phyloP scores from a whole-genome alignment of 1,140 invertebrate genomes.

The Melitaea cinxia region DNA sequence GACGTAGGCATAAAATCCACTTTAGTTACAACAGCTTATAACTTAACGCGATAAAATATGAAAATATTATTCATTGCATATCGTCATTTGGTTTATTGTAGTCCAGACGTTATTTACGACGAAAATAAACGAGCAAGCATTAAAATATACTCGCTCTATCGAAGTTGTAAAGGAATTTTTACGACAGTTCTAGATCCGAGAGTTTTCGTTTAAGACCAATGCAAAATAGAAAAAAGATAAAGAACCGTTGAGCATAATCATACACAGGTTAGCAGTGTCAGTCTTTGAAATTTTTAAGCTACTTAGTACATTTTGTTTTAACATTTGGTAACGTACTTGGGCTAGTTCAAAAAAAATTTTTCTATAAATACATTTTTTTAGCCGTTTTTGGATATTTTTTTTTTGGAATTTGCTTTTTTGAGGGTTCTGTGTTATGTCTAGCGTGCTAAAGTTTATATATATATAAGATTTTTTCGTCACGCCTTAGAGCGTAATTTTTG shows the following conservation, averaged over 20 bases:
- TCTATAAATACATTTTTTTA: no score
- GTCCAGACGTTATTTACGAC: conserved; percentile 16
- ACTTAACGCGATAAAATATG: neutral
- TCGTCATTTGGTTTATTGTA: neutral
- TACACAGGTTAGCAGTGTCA: neutral
- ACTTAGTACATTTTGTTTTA: neutral
- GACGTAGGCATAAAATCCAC: no score
- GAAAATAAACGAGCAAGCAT: conserved; percentile 17
- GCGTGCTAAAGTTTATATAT: no score
- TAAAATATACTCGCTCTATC: conserved; percentile 24
- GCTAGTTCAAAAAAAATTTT: no score
- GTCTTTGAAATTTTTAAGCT: neutral
- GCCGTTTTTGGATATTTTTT: no score
- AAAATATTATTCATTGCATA: conserved; percentile 1
- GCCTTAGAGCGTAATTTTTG: no score
- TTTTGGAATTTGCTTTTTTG: no score
- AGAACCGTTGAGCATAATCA: conserved; percentile 16
- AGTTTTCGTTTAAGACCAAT: conserved; percentile 11
- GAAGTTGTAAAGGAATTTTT: conserved; percentile 31
- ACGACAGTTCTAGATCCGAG: conserved; percentile 14
- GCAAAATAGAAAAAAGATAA: conserved; percentile 17
- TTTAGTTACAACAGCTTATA: neutral
- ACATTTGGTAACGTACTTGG: no score
- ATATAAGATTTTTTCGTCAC: no score
- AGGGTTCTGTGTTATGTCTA: no score